Percentiles rank a stretch among this genome's conserved stretches.
Conservation (phyloP, 2,888 invertebrate species). For the Trichacis sp. region DNA sequence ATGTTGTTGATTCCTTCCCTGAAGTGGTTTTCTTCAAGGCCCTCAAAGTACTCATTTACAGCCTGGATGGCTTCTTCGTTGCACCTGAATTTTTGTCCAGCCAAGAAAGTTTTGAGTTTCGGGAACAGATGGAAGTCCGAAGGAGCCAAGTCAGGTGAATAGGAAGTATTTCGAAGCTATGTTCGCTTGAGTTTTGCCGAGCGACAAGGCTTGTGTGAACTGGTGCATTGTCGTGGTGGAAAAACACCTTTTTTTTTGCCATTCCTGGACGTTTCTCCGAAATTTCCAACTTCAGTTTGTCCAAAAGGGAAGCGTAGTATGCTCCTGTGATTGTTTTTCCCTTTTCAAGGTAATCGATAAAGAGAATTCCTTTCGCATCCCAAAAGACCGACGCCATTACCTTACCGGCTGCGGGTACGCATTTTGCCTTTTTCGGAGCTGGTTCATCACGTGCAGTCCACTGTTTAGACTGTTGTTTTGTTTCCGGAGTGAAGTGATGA, state of each 20-base stretch:
- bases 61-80: conserved; percentile 25
- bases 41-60: conserved; percentile 22
- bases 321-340: conserved; percentile 48
- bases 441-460: conserved; percentile 18
- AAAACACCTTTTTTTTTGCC: conserved; percentile 36
- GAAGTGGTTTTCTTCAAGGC: conserved; percentile 35
- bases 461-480: conserved; percentile 15
- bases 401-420: conserved; percentile 15
- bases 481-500: background rate
- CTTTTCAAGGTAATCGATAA: conserved; percentile 53
- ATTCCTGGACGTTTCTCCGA: conserved; percentile 36
- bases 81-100: conserved; percentile 31
- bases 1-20: conserved; percentile 35
- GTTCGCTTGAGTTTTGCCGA: conserved; percentile 21
- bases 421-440: conserved; percentile 27
- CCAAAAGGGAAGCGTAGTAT: conserved; percentile 43
- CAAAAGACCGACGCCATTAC: conserved; percentile 54
- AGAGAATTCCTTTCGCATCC: conserved; percentile 52
- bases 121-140: conserved; percentile 39
- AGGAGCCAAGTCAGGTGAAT: conserved; percentile 50
- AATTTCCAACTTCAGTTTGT: conserved; percentile 36
- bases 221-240: conserved; percentile 45
- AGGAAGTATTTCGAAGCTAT: conserved; percentile 33
- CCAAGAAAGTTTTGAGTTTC: conserved; percentile 32
- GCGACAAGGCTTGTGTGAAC: conserved; percentile 15